Evolutionary conservation across 1,140 invertebrate genomes (phyloP), one percentile per base, ranked within the genome.

Genomic region (Neomicropteryx cornuta): DNA sequence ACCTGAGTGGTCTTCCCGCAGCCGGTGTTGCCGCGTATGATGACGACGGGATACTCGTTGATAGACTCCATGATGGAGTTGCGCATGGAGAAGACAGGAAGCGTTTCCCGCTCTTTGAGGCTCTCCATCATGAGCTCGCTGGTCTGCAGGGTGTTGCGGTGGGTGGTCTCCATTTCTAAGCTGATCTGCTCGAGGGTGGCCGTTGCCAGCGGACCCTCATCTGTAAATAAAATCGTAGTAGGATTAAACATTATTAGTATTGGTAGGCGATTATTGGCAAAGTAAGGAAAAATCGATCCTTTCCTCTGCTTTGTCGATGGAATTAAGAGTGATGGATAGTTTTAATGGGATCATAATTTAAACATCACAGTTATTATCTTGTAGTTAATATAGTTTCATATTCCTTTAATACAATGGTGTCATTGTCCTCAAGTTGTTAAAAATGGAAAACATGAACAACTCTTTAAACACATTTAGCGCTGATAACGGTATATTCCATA

Each of bases 1-100:
- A 51, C 49, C 72, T 89, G 74, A 1, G 81, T 84, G 1, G 81
- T 85, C 63, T 84, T 84, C 46, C 93, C 93, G 53, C 89, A 95
- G n/a, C 93, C 93, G 1, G 92, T 97, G 42, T 91, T 91, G 36
- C 92, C 92, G 30, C 85, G 72, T 38, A 97, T 88, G 18, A 96
- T 82, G 23, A 92, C 71, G 1, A 95, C 83, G 2, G 86, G 74
- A 64, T 88, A 84, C 1, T 90, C 84, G 43, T 88, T 83, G 36
- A 97, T 87, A 0, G 80, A 75, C 14, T 75, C 62, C 77, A 96
- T 82, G 23, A 97, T 88, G 40, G 79, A 59, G 1, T 73, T 73
- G 38, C 76, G 76, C 66, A 76, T 84, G 0, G 60, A 55, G 42
- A 71, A 79, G 3, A 95, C 87, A 0, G 92, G 93, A 34, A 97